Conservation (phyloP, 2,888 invertebrate species). For the Amaurobius ferox region DNA sequence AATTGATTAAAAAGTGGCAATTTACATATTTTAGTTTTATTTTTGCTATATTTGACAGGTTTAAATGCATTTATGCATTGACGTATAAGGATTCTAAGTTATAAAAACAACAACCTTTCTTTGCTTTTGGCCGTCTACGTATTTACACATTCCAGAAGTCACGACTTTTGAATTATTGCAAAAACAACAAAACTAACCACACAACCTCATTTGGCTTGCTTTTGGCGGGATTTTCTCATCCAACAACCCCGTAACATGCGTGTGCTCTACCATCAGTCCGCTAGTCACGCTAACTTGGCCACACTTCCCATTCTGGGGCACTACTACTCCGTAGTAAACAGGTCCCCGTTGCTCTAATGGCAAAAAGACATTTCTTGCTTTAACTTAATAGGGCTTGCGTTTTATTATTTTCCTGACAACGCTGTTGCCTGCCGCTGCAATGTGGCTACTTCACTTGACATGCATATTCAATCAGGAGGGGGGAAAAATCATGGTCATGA, state of each 20-base stretch:
- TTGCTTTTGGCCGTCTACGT: too few species aligned
- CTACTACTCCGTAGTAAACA: slow-evolving; percentile 36
- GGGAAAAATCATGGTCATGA: neutral
- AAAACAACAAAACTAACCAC: too few species aligned
- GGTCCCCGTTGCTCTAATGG: slow-evolving; percentile 45
- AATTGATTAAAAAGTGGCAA: too few species aligned
- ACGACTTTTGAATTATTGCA: too few species aligned
- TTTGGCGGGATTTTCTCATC: slow-evolving; percentile 3
- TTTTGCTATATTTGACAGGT: too few species aligned
- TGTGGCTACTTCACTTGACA: slow-evolving; percentile 21
- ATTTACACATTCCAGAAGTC: too few species aligned
- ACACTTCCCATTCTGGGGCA: slow-evolving; percentile 58
- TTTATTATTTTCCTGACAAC: slow-evolving; percentile 42
- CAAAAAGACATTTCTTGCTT: slow-evolving; percentile 33
- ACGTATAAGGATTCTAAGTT: too few species aligned
- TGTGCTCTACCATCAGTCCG: slow-evolving; percentile 53
- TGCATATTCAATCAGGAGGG: slow-evolving; percentile 42
- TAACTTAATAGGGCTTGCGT: slow-evolving; percentile 43
- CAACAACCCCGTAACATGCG: slow-evolving; percentile 50
- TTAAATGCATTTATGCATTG: too few species aligned
- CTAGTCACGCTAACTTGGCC: slow-evolving; percentile 66
- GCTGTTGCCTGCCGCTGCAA: neutral
- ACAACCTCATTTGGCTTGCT: too few species aligned
- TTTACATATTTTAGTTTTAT: too few species aligned
- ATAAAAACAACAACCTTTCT: too few species aligned